Conservation (phyloP, 2,113 vertebrate species). For the Lontra canadensis region DNA sequence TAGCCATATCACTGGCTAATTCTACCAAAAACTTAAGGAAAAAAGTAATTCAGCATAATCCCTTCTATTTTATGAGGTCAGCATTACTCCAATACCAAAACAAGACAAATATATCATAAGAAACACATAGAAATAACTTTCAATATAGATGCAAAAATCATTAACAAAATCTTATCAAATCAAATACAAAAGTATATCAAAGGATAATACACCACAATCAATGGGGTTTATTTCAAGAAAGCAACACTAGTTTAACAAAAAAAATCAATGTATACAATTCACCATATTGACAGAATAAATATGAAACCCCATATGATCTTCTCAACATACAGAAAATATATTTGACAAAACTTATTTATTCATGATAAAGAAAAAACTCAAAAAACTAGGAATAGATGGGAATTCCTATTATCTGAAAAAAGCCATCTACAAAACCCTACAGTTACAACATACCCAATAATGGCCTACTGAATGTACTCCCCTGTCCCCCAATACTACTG, state of each 20-base stretch:
- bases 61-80: neutral
- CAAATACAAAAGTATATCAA: neutral
- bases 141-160: neutral
- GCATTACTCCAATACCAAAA: neutral
- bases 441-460: neutral
- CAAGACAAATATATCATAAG: neutral
- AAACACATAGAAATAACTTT: neutral
- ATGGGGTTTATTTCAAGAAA: neutral
- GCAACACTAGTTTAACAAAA: neutral
- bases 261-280: neutral
- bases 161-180: neutral
- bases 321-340: neutral
- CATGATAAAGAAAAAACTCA: neutral
- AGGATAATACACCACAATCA: neutral
- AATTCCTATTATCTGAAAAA: neutral
- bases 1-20: neutral
- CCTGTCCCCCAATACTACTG: neutral
- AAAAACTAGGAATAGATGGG: neutral
- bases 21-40: neutral
- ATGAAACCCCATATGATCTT: neutral
- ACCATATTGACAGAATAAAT: neutral
- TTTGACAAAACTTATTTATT: neutral
- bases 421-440: neutral
- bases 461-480: neutral
- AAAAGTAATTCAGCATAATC: neutral